A percentile compares a stretch with the other conserved stretches of the same genome.
Conservation (phyloP, 2,113 vertebrate genomes). For the Natator depressus region DNA sequence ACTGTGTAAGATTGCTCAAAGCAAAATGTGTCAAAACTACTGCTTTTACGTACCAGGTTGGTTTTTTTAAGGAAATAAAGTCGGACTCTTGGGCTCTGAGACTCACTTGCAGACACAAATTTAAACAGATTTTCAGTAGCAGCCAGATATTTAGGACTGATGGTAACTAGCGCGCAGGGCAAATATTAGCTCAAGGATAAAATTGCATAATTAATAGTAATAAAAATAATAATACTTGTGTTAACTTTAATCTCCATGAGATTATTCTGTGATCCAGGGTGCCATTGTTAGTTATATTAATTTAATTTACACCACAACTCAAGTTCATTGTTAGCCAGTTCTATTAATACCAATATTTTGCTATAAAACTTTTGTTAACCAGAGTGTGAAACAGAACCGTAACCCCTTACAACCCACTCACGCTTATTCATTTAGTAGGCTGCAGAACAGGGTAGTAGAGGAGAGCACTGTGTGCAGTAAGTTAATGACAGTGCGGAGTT, state of each 20-base stretch:
- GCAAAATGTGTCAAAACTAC: accelerated
- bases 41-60: not conserved
- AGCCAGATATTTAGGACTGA: conserved; percentile 67
- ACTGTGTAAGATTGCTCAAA: not conserved
- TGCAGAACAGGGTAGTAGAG: conserved; percentile 26
- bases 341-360: conserved; percentile 24
- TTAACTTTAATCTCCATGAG: conserved; percentile 82
- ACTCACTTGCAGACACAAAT: not conserved
- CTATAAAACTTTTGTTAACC: conserved; percentile 53
- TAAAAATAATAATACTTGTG: conserved; percentile 48
- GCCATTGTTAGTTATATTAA: conserved; percentile 75
- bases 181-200: conserved; percentile 65
- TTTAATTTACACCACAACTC: conserved; percentile 66
- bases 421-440: conserved; percentile 74
- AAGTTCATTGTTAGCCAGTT: conserved; percentile 65
- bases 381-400: conserved; percentile 49
- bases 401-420: conserved; percentile 48
- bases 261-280: conserved; percentile 79
- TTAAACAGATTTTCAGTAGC: conserved; percentile 32
- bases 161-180: conserved; percentile 51
- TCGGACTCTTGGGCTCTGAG: not conserved
- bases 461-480: conserved; percentile 41
- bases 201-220: conserved; percentile 59
- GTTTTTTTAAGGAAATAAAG: not conserved
- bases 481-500: conserved; percentile 21